Conservation (phyloP, 2,888 invertebrate species). For the Drosophila acutilabella region DNA sequence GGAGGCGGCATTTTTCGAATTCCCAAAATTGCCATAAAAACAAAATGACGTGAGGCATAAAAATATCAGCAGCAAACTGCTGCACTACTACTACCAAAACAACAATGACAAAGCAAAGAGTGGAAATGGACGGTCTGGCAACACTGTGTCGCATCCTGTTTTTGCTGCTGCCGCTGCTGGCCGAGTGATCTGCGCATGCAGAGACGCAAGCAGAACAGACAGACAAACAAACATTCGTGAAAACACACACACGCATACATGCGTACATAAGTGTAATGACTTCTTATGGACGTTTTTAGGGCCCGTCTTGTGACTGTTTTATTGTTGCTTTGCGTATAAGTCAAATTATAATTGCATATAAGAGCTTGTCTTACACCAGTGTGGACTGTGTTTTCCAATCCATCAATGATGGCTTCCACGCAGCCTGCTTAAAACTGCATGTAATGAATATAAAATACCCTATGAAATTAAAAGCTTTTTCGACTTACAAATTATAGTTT, state of each 20-base stretch:
- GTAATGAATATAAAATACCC: background rate
- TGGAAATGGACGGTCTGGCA: constrained; percentile 46
- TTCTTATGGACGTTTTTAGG: constrained; percentile 9
- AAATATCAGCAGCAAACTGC: constrained; percentile 20
- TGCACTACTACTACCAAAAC: too few species aligned
- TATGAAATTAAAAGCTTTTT: background rate
- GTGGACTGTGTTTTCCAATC: background rate
- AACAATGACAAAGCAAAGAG: background rate
- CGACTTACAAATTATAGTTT: background rate
- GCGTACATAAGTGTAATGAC: constrained; percentile 9
- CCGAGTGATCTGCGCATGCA: constrained; percentile 21
- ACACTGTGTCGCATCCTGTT: constrained; percentile 22
- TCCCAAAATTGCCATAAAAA: constrained; percentile 70
- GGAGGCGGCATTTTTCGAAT: constrained; percentile 71
- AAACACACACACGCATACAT: constrained; percentile 1
- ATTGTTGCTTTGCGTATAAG: constrained; percentile 5
- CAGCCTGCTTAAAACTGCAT: background rate
- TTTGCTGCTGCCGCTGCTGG: constrained; percentile 12
- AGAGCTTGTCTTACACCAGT: background rate
- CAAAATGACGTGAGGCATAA: constrained; percentile 35
- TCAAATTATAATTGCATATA: background rate
- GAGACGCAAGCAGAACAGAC: constrained; percentile 1
- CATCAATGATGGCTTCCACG: background rate
- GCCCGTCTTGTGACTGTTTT: constrained; percentile 3
- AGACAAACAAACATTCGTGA: background rate